These are phyloP conservation scores for Acipenser oxyrinchus DNA, from an alignment of 2,797 vertebrate species.

Conservation along the genomic window DNA sequence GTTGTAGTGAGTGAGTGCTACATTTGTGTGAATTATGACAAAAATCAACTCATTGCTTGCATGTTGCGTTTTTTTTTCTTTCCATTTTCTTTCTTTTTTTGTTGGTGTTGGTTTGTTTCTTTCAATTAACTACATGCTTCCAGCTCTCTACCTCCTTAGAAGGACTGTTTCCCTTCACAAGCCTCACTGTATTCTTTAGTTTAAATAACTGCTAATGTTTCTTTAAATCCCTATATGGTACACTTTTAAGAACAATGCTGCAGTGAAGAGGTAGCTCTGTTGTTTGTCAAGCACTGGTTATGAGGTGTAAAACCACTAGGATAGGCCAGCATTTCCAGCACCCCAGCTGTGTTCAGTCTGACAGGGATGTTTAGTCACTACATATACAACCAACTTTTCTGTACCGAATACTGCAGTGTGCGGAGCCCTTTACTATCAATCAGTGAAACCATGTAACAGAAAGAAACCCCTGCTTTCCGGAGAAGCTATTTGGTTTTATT, in stretches of 20 bases:
- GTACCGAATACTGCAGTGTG: too few relatives aligned
- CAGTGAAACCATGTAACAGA: too few relatives aligned
- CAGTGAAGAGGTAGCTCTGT: slow-evolving; percentile 18
- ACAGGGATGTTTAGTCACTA: too few relatives aligned
- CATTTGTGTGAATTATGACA: slow-evolving; percentile 58
- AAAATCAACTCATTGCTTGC: slow-evolving; percentile 59
- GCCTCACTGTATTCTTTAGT: slow-evolving; percentile 4
- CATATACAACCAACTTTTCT: too few relatives aligned
- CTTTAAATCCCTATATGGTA: slow-evolving; percentile 25
- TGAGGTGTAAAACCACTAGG: slow-evolving; percentile 14
- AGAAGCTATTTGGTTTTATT: too few relatives aligned
- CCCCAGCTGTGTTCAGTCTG: too few relatives aligned
- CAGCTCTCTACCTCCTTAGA: slow-evolving; percentile 29
- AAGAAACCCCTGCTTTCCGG: too few relatives aligned
- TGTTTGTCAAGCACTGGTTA: slow-evolving; percentile 28
- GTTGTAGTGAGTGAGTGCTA: slow-evolving; percentile 73
- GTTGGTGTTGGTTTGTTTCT: slow-evolving; percentile 29
- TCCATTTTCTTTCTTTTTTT: slow-evolving; percentile 7
- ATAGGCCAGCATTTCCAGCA: too few relatives aligned
- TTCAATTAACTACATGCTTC: slow-evolving; percentile 43
- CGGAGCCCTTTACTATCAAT: too few relatives aligned
- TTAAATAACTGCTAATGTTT: slow-evolving; percentile 4
- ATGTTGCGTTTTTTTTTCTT: slow-evolving; percentile 49
- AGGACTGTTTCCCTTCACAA: not conserved
- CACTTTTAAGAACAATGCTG: slow-evolving; percentile 16